These are phyloP conservation scores for Hirundo rustica DNA, from an alignment of 2,797 vertebrate genomes.

Conservation along the genomic window DNA sequence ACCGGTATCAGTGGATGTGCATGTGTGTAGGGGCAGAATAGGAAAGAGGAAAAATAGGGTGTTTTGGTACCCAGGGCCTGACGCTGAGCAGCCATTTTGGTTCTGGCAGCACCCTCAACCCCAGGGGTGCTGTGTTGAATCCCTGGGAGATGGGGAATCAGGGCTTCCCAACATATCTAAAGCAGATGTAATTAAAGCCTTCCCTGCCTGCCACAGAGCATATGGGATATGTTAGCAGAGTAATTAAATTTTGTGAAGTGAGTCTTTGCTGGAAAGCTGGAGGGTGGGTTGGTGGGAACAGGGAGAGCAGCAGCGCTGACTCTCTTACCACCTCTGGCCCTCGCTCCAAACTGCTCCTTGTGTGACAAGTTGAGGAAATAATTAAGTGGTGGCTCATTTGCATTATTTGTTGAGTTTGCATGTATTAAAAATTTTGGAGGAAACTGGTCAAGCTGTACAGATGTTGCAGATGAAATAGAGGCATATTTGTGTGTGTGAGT, in stretches of 20 bases:
- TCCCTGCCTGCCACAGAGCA: slow-evolving; percentile 68
- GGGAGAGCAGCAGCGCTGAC: slow-evolving; percentile 61
- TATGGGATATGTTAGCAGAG: slow-evolving; percentile 81
- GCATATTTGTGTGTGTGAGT: background rate
- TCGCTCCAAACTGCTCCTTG: slow-evolving; percentile 28
- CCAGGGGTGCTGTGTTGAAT: background rate
- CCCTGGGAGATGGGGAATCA: background rate
- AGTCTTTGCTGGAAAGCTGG: slow-evolving; percentile 77
- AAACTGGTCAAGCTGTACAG: background rate
- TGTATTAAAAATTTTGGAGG: background rate
- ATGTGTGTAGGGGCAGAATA: background rate
- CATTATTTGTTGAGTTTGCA: slow-evolving; percentile 51
- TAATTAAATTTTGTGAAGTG: slow-evolving; percentile 86
- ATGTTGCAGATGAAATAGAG: background rate
- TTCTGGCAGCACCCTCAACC: background rate
- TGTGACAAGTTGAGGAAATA: slow-evolving; percentile 59
- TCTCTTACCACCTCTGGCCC: slow-evolving; percentile 12
- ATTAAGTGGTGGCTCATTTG: slow-evolving; percentile 60
- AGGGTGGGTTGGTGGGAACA: slow-evolving; percentile 73
- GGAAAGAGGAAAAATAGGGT: background rate
- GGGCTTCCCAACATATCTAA: slow-evolving; percentile 22
- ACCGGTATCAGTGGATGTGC: background rate
- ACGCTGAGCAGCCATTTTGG: background rate
- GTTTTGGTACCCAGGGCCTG: background rate
- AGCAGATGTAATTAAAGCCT: slow-evolving; percentile 69